These are phyloP conservation scores for Micoletzkya japonica DNA, from an alignment of 2,888 invertebrate species.

Conservation along the genomic window DNA sequence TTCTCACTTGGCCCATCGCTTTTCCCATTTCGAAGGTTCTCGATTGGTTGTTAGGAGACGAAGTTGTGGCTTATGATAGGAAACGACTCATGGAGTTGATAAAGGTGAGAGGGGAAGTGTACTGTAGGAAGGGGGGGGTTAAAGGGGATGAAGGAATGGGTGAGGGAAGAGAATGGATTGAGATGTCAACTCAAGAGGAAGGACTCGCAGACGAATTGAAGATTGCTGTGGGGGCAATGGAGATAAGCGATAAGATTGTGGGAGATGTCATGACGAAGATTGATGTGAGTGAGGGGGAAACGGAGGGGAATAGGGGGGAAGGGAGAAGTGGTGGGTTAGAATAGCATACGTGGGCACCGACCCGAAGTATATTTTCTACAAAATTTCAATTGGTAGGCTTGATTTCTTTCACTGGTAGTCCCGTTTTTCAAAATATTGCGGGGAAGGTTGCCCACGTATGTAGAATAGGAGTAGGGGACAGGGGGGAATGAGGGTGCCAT, in stretches of 20 bases:
- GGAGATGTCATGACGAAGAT: slow-evolving; percentile 92
- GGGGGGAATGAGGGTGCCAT: no score
- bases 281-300: slow-evolving; percentile 66
- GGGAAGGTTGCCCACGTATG: no score
- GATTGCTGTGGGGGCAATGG: slow-evolving; percentile 78
- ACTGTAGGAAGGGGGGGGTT: not conserved
- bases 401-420: no score
- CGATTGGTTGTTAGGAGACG: slow-evolving; percentile 75
- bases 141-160: not conserved
- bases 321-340: not conserved
- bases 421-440: no score
- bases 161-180: slow-evolving; percentile 67
- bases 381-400: no score
- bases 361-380: no score
- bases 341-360: no score
- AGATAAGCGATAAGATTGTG: slow-evolving; percentile 89
- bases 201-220: slow-evolving; percentile 58
- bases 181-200: slow-evolving; percentile 30
- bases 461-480: not conserved
- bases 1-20: slow-evolving; percentile 78
- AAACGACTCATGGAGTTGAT: slow-evolving; percentile 93
- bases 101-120: slow-evolving; percentile 69
- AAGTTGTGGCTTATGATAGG: slow-evolving; percentile 94
- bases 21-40: slow-evolving; percentile 72
- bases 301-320: not conserved